A percentile compares a stretch with the other conserved stretches of the same genome.
These are phyloP conservation scores for Drosophila mulleri DNA, from an alignment of 2,888 invertebrate genomes.

Conservation along the genomic window DNA sequence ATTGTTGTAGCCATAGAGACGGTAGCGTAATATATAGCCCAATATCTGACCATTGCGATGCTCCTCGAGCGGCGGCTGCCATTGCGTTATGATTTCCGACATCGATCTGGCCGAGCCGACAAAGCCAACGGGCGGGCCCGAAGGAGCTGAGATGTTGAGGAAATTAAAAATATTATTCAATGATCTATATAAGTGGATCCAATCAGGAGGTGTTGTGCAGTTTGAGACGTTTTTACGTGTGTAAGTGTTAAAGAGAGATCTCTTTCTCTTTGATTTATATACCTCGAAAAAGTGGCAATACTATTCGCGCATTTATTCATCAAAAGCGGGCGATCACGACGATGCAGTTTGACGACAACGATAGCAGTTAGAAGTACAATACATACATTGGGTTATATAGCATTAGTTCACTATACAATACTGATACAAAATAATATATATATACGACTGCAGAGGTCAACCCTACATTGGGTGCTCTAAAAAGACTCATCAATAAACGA, in stretches of 20 bases:
- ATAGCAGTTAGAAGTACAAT: slow-evolving; percentile 72
- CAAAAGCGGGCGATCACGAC: slow-evolving; percentile 56
- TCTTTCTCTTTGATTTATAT: slow-evolving; percentile 53
- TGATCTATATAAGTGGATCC: not conserved
- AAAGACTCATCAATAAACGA: not conserved
- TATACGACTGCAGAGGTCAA: slow-evolving; percentile 12
- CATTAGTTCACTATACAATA: slow-evolving; percentile 58
- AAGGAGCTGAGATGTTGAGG: slow-evolving; percentile 90
- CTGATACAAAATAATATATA: not conserved
- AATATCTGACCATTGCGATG: slow-evolving; percentile 97
- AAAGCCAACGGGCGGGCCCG: slow-evolving; percentile 97
- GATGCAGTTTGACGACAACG: slow-evolving; percentile 68
- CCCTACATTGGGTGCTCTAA: slow-evolving; percentile 4
- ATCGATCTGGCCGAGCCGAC: slow-evolving; percentile 97
- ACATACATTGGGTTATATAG: slow-evolving; percentile 61
- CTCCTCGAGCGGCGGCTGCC: slow-evolving; percentile 98
- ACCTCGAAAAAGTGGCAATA: slow-evolving; percentile 85
- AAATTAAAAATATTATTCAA: not conserved
- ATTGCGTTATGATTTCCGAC: slow-evolving; percentile 97
- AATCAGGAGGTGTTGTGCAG: slow-evolving; percentile 9
- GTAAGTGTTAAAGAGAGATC: not conserved
- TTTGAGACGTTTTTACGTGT: not conserved
- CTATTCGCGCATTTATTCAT: slow-evolving; percentile 79
- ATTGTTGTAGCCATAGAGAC: slow-evolving; percentile 95
- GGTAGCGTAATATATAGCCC: slow-evolving; percentile 96